phyloP scores from a whole-genome alignment of 1,140 invertebrate species.

The Daktulosphaira vitifoliae region DNA sequence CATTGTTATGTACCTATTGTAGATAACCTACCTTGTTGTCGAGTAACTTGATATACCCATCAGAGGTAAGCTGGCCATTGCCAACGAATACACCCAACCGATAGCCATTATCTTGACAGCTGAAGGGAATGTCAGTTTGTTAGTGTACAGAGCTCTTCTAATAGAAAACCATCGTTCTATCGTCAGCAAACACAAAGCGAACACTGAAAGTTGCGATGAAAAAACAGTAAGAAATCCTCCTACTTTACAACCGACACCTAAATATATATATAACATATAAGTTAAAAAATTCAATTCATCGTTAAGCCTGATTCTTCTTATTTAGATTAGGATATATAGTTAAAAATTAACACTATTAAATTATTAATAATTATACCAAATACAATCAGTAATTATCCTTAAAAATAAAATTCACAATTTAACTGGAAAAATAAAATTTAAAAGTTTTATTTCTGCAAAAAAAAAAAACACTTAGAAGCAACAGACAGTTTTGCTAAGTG shows the following conservation, averaged over 20 bases:
- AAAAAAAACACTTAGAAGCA: too few species aligned
- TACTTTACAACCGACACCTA: constrained; percentile 49
- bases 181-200: constrained; percentile 57
- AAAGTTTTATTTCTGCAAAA: too few species aligned
- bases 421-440: too few species aligned
- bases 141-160: constrained; percentile 54
- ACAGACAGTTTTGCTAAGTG: too few species aligned
- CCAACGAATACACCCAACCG: constrained; percentile 51
- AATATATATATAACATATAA: constrained; percentile 2
- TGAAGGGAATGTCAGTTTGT: constrained; percentile 49
- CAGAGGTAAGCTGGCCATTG: constrained; percentile 51
- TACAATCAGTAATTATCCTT: too few species aligned
- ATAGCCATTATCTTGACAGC: constrained; percentile 49
- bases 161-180: constrained; percentile 58
- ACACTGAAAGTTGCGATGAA: constrained; percentile 57
- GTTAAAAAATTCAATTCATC: too few species aligned
- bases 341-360: neutral
- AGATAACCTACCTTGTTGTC: constrained; percentile 47
- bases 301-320: too few species aligned
- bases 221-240: constrained; percentile 62
- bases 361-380: neutral
- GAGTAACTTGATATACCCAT: constrained; percentile 52
- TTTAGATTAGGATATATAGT: too few species aligned
- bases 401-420: too few species aligned
- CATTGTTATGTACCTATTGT: too few species aligned